A percentile compares a stretch with the other conserved stretches of the same genome.
Conservation (phyloP, 1,140 invertebrate genomes). For the Adoxophyes honmai region DNA sequence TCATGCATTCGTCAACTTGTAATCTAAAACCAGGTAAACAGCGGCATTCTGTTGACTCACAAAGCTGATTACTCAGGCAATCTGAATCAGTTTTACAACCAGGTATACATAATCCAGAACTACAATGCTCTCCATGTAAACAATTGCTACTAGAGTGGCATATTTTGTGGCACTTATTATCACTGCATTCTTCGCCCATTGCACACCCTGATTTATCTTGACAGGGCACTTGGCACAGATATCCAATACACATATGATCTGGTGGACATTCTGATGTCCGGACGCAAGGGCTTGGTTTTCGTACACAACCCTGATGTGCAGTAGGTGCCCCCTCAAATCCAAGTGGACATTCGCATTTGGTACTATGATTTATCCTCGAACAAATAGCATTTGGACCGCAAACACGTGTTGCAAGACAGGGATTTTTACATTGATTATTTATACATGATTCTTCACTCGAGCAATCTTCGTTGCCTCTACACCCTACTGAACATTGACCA, state of each 20-base stretch:
- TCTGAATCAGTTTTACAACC: conserved; percentile 90
- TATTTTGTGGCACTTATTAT: conserved; percentile 88
- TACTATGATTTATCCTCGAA: conserved; percentile 83
- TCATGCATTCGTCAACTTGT: conserved; percentile 83
- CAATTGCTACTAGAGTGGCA: conserved; percentile 94
- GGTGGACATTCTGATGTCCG: conserved; percentile 83
- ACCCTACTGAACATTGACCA: conserved; percentile 88
- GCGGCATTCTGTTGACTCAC: conserved; percentile 87
- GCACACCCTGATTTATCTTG: conserved; percentile 84
- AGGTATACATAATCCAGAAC: conserved; percentile 86
- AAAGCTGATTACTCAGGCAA: conserved; percentile 88
- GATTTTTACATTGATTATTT: conserved; percentile 90
- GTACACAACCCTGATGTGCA: conserved; percentile 91
- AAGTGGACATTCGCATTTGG: conserved; percentile 86
- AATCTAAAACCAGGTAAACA: conserved; percentile 85
- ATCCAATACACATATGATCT: conserved; percentile 85
- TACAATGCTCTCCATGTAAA: conserved; percentile 91
- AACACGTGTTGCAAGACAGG: conserved; percentile 84
- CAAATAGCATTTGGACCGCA: conserved; percentile 93
- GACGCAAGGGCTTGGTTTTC: conserved; percentile 83
- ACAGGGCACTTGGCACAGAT: conserved; percentile 87
- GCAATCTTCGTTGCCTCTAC: conserved; percentile 89
- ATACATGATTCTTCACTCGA: conserved; percentile 86
- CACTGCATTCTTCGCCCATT: conserved; percentile 88
- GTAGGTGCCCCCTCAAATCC: conserved; percentile 92